Base-by-base conservation (phyloP, 2,888 invertebrate species). In the Orthosia cruda region DNA sequence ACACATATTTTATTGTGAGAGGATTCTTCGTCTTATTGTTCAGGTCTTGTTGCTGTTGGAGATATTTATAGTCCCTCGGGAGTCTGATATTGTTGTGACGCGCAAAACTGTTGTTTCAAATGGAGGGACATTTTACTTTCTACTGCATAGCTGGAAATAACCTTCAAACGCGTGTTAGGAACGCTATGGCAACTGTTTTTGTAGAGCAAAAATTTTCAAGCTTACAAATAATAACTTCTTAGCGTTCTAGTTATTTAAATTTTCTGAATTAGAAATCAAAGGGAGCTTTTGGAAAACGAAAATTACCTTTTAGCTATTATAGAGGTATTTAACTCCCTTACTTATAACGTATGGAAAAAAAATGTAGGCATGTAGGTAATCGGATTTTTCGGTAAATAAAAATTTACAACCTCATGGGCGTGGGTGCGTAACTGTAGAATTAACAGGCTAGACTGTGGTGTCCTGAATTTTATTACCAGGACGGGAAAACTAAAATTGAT, bases 1-100 rank as follows among this genome's bases (percentile, higher is more conserved):
- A 74, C 81, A 77, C 78, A 76, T 79, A 82, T 70, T 77, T 87
- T 87, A 84, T 72, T 77, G 85, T 70, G 73, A 62, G 45, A 71
- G 65, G 65, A 78, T 71, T 71, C 77, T 72, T 74, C 50, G 80
- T 84, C 74, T 71, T 82, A 76, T 87, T 82, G 80, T 74, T 76
- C 66, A 66, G 73, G 58, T 76, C 18, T 69, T 78, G 54, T 57
- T 69, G 32, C 61, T 32, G 64, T 71, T 68, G 23, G 64, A 59
- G 61, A 71, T 72, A 70, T 84, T 81, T 84, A 73, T 77, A 13
- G 64, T 59, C 52, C 59, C 40, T 1, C 18, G 13, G 50, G 66
- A 68, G 63, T 57, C 57, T 70, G 58, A 63, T 69, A 66, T 65
- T 80, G 67, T 75, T 52, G 52, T 71, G 58, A 66, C 47, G 47